A percentile compares a stretch with the other conserved stretches of the same genome.
phyloP scores from a whole-genome alignment of 2,113 vertebrate genomes.

The Gorsachius goisagi region DNA sequence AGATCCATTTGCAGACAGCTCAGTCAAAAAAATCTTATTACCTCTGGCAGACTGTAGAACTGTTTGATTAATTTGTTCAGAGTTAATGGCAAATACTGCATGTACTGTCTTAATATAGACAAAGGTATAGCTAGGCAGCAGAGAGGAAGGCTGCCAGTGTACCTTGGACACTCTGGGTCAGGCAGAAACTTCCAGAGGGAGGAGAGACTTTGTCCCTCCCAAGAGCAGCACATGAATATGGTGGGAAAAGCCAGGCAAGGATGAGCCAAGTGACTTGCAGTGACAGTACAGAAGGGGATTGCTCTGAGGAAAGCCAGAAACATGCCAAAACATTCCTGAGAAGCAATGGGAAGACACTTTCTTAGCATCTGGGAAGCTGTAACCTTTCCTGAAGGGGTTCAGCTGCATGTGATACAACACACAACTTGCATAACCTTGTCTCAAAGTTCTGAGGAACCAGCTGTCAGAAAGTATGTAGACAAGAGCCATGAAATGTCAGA shows the following conservation, averaged over 20 bases:
- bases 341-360: background rate
- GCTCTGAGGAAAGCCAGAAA: background rate
- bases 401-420: fast-evolving
- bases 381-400: background rate
- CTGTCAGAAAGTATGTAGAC: background rate
- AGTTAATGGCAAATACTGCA: background rate
- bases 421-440: background rate
- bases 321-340: background rate
- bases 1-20: background rate
- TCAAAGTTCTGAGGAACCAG: background rate
- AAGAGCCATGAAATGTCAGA: background rate
- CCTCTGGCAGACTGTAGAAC: background rate
- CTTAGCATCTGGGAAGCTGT: background rate
- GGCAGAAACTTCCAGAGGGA: background rate
- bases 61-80: background rate
- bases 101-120: background rate
- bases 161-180: background rate
- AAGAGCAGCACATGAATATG: fast-evolving
- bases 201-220: background rate
- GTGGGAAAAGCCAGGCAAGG: background rate
- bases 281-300: background rate
- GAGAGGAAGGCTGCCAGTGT: background rate
- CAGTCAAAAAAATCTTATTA: background rate
- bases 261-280: background rate
- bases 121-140: background rate